Conservation (phyloP, 2,113 vertebrate species). For the Neomonachus schauinslandi region DNA sequence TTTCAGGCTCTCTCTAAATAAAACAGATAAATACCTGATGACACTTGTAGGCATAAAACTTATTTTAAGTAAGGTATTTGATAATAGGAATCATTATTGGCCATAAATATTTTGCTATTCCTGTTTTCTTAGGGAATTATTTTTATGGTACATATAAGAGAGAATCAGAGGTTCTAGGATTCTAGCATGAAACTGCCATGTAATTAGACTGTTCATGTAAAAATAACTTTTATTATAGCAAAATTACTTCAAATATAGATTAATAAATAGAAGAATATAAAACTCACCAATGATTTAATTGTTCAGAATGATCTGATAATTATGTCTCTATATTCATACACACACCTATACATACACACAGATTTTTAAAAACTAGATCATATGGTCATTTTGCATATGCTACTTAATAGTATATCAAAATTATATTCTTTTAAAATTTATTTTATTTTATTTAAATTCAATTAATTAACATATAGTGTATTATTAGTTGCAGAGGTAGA, state of each 20-base stretch:
- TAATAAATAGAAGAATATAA: not conserved
- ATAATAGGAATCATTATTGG: not conserved
- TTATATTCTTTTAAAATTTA: not conserved
- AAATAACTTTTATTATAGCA: not conserved
- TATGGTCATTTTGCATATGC: not conserved
- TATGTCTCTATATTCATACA: not conserved
- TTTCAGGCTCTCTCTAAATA: conserved; percentile 8
- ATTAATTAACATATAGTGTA: not conserved
- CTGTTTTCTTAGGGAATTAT: not conserved
- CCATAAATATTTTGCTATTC: not conserved
- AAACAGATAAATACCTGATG: not conserved
- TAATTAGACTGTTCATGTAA: not conserved
- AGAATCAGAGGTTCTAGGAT: not conserved
- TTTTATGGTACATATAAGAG: not conserved
- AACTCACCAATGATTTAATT: not conserved
- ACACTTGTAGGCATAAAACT: not conserved
- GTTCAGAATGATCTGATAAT: not conserved
- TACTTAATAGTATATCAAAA: not conserved
- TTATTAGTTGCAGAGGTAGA: not conserved
- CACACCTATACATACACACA: not conserved
- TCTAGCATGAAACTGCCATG: not conserved
- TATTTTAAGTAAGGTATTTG: conserved; percentile 31
- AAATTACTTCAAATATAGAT: not conserved
- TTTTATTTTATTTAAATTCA: not conserved
- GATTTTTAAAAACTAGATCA: not conserved